Conservation (phyloP, 2,797 vertebrate genomes). For the Lepus oiostolus region DNA sequence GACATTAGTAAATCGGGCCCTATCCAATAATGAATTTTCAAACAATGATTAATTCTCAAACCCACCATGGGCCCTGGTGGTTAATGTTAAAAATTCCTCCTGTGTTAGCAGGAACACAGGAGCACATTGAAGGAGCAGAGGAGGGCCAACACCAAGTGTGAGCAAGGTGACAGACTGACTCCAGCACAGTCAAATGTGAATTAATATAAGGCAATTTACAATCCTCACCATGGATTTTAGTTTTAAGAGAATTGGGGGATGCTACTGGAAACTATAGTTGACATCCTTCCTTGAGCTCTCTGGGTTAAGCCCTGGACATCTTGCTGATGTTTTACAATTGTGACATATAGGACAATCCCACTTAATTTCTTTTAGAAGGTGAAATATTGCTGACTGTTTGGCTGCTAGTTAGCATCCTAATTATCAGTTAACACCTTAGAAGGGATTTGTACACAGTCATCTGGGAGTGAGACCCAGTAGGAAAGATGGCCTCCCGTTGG, state of each 20-base stretch:
- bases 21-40: neutral
- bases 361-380: constrained; percentile 38
- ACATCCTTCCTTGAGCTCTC: neutral
- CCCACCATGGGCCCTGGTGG: neutral
- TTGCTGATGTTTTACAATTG: neutral
- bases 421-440: constrained; percentile 34
- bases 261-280: neutral
- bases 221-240: neutral
- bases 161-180: neutral
- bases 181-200: neutral
- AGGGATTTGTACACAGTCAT: neutral
- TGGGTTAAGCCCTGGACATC: neutral
- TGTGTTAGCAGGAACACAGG: neutral
- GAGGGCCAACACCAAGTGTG: neutral
- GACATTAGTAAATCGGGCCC: neutral
- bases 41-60: neutral
- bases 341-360: neutral
- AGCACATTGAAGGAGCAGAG: neutral
- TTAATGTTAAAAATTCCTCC: neutral
- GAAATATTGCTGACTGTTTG: neutral
- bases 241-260: neutral
- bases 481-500: neutral
- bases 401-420: constrained; percentile 53
- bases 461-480: neutral
- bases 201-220: neutral